phyloP scores from a whole-genome alignment of 2,888 invertebrate genomes.

The Eupelmus urozonus region DNA sequence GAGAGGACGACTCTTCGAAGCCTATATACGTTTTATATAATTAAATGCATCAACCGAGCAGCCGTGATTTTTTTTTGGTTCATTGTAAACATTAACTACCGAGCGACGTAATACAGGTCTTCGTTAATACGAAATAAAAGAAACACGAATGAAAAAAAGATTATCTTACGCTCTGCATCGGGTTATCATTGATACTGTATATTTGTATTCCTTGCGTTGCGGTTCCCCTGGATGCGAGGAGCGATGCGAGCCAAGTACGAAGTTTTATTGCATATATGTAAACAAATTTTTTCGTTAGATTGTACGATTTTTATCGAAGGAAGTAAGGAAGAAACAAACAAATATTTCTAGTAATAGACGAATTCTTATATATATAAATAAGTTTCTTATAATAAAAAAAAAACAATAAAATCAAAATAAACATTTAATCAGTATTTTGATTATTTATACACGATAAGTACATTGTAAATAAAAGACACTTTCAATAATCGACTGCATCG shows the following conservation, averaged over 20 bases:
- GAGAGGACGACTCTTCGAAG: conserved; percentile 11
- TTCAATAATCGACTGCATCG: conserved; percentile 54
- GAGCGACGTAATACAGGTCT: conserved; percentile 23
- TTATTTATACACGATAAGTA: conserved; percentile 58
- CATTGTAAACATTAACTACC: conserved; percentile 33
- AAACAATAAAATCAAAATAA: conserved; percentile 60
- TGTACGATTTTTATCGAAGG: conserved; percentile 54
- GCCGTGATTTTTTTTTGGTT: conserved; percentile 35
- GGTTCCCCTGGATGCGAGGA: conserved; percentile 17
- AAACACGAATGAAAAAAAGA: background rate
- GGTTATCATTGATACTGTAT: conserved; percentile 40
- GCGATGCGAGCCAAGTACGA: conserved; percentile 24
- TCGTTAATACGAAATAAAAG: conserved; percentile 11
- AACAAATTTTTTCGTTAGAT: conserved; percentile 54
- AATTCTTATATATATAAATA: conserved; percentile 60
- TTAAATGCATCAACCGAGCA: conserved; percentile 45
- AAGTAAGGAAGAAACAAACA: conserved; percentile 54
- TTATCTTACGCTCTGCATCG: conserved; percentile 41
- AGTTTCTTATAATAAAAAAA: conserved; percentile 59
- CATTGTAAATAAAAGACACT: conserved; percentile 57
- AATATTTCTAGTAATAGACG: conserved; percentile 59
- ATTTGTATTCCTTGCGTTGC: conserved; percentile 40
- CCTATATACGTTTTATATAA: conserved; percentile 40
- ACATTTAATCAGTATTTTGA: conserved; percentile 59
- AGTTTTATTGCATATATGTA: conserved; percentile 54